Conservation (phyloP, 2,888 invertebrate species). For the Mythimna vitellina region DNA sequence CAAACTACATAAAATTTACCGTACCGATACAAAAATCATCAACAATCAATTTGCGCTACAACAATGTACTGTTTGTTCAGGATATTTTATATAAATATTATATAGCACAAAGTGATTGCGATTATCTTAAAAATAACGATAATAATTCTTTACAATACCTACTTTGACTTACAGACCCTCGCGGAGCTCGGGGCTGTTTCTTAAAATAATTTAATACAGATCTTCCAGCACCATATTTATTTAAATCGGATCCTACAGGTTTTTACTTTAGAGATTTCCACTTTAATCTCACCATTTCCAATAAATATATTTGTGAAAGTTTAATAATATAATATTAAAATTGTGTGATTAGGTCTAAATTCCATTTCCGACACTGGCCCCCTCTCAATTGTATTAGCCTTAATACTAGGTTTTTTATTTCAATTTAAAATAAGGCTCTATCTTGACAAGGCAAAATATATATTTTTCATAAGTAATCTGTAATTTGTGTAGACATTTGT, state of each 20-base stretch:
- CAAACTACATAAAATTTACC: conserved; percentile 74
- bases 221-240: conserved; percentile 87
- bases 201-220: conserved; percentile 83
- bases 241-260: conserved; percentile 72
- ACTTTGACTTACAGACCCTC: conserved; percentile 75
- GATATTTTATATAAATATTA: conserved; percentile 56
- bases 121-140: conserved; percentile 73
- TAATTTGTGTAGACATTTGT: conserved; percentile 60
- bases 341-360: conserved; percentile 62
- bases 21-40: conserved; percentile 62
- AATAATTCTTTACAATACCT: conserved; percentile 72
- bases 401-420: conserved; percentile 76
- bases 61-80: conserved; percentile 65
- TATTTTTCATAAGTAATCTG: conserved; percentile 70
- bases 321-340: conserved; percentile 62
- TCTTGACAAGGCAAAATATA: conserved; percentile 81
- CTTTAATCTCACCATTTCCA: conserved; percentile 62
- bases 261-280: conserved; percentile 67
- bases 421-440: conserved; percentile 81
- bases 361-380: conserved; percentile 81
- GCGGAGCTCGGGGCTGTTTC: conserved; percentile 70
- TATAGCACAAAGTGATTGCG: conserved; percentile 74
- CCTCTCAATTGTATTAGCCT: conserved; percentile 76
- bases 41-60: conserved; percentile 69
- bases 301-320: conserved; percentile 65